Conservation (phyloP, 2,113 vertebrate species). For the Gymnarchus niloticus region DNA sequence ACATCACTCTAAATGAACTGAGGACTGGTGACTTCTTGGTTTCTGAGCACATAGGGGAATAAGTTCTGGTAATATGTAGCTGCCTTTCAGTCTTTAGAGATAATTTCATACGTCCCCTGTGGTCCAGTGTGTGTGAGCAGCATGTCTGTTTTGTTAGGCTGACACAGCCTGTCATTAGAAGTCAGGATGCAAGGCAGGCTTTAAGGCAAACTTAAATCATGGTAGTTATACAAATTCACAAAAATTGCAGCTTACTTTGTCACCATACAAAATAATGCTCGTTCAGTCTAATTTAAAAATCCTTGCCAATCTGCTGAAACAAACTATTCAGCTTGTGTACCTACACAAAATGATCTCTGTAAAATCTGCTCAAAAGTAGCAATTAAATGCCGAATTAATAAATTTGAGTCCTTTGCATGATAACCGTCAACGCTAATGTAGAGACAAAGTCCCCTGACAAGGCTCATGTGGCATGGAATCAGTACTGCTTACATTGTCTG, state of each 20-base stretch:
- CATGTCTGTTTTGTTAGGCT: conserved; percentile 7
- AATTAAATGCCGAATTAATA: too few species aligned
- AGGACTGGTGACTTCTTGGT: background rate
- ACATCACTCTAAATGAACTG: background rate
- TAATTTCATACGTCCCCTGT: background rate
- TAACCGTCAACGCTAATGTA: too few species aligned
- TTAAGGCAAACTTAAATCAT: conserved; percentile 13
- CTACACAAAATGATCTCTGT: too few species aligned
- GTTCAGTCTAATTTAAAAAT: background rate
- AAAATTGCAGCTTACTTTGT: background rate
- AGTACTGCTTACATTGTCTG: background rate
- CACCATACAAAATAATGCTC: background rate
- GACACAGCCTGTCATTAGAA: conserved; percentile 16
- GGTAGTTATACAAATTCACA: conserved; percentile 14
- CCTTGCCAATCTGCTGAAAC: background rate
- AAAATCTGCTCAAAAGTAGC: too few species aligned
- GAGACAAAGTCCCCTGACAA: background rate
- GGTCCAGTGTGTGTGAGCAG: background rate
- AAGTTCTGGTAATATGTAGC: background rate
- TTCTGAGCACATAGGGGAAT: background rate
- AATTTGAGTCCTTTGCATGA: too few species aligned
- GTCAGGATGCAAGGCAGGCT: background rate
- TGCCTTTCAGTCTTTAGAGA: background rate
- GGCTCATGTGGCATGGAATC: background rate
- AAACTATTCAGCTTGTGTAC: too few species aligned